A percentile compares a stretch with the other conserved stretches of the same genome.
Conservation (phyloP, 1,140 invertebrate species). For the Dolichoris vasculosae region DNA sequence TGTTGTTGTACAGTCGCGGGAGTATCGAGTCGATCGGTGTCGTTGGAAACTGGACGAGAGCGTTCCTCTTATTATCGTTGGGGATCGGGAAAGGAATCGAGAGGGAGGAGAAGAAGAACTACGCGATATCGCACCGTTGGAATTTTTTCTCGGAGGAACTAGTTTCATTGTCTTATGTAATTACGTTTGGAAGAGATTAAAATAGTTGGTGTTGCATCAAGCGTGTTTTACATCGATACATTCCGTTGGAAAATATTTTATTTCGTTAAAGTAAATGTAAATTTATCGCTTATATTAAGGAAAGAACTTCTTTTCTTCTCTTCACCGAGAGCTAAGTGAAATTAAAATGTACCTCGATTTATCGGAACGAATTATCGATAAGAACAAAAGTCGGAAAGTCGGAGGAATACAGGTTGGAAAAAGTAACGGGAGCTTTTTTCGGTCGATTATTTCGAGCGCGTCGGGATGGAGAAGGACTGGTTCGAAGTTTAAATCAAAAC, state of each 20-base stretch:
- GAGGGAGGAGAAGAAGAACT: no score
- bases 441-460: no score
- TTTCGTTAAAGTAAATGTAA: no score
- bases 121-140: no score
- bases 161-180: no score
- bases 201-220: no score
- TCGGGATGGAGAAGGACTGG: not conserved
- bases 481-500: not conserved
- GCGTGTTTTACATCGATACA: conserved; percentile 36
- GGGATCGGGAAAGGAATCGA: not conserved
- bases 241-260: not conserved
- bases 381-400: not conserved
- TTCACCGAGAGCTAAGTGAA: no score
- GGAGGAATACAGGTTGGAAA: not conserved
- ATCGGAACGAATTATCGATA: not conserved
- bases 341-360: not conserved
- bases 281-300: no score
- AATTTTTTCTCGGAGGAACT: no score
- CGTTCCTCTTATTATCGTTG: not conserved
- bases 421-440: not conserved
- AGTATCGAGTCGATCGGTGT: not conserved
- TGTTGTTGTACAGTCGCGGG: not conserved
- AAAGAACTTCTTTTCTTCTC: no score
- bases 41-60: not conserved
- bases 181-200: no score